Evolutionary conservation across 2,888 invertebrate genomes (phyloP).

Genomic region (Zhuqinia jingwanae): DNA sequence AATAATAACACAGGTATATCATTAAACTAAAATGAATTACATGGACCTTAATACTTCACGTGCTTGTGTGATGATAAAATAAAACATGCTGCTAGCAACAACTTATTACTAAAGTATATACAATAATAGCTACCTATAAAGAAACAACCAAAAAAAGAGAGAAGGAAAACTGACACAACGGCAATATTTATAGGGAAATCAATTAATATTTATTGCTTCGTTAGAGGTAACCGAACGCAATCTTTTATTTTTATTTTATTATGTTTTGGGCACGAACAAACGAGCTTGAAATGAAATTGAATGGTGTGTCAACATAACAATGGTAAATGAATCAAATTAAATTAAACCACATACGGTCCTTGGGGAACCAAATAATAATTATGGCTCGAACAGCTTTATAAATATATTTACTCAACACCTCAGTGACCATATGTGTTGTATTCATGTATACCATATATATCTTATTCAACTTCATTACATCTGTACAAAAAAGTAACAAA

Average conservation of each 20-base stretch:
- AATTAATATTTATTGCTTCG: slow-evolving; percentile 67
- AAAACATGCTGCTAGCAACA: too few species aligned
- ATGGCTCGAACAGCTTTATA: slow-evolving; percentile 21
- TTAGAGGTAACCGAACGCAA: slow-evolving; percentile 16
- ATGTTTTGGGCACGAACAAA: slow-evolving; percentile 21
- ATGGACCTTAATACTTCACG: neutral
- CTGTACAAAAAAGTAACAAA: slow-evolving; percentile 17
- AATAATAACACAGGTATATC: neutral
- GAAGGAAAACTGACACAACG: too few species aligned
- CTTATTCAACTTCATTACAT: neutral
- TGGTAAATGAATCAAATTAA: slow-evolving; percentile 1
- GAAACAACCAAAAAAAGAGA: too few species aligned
- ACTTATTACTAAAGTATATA: too few species aligned
- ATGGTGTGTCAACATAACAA: slow-evolving; percentile 1
- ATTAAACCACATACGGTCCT: neutral
- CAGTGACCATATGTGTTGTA: neutral
- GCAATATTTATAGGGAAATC: slow-evolving; percentile 9
- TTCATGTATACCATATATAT: neutral
- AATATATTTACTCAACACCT: neutral
- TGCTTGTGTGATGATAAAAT: too few species aligned
- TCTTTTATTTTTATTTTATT: neutral
- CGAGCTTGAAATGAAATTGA: neutral
- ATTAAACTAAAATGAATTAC: neutral
- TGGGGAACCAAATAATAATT: slow-evolving; percentile 2
- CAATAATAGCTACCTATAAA: too few species aligned